phyloP scores from a whole-genome alignment of 2,113 vertebrate genomes.

The Trinectes maculatus region DNA sequence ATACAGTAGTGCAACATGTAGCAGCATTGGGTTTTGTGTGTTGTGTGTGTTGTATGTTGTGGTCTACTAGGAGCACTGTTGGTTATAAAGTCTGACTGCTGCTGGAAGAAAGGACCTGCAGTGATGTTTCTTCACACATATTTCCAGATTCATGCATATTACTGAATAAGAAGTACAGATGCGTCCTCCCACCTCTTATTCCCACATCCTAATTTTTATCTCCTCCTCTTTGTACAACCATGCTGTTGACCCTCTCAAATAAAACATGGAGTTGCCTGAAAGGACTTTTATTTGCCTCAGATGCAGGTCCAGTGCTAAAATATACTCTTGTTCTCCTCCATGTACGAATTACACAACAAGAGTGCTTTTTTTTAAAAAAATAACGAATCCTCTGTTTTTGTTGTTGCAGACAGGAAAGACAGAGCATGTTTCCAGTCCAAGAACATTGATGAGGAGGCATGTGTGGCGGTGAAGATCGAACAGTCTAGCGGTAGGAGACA shows the following conservation, averaged over 20 bases:
- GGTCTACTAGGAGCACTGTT: too few relatives aligned
- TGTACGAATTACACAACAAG: background rate
- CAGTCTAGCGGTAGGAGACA: slow-evolving; percentile 68
- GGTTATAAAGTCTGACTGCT: too few relatives aligned
- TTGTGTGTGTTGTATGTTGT: too few relatives aligned
- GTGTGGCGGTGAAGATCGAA: slow-evolving; percentile 81
- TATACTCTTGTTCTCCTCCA: background rate
- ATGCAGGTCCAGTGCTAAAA: background rate
- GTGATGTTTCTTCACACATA: too few relatives aligned
- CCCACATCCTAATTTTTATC: slow-evolving; percentile 1
- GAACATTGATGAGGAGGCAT: slow-evolving; percentile 70
- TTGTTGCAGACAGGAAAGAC: slow-evolving; percentile 73
- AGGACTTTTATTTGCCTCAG: slow-evolving; percentile 18
- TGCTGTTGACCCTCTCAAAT: background rate
- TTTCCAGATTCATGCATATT: background rate
- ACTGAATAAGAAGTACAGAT: background rate
- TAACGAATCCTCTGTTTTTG: slow-evolving; percentile 4
- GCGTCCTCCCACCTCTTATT: background rate
- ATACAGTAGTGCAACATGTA: too few relatives aligned
- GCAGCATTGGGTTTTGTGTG: too few relatives aligned
- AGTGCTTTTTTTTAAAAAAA: background rate
- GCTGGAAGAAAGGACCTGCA: too few relatives aligned
- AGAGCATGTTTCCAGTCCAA: slow-evolving; percentile 73
- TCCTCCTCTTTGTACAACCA: background rate
- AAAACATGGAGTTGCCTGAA: slow-evolving; percentile 26